phyloP scores from a whole-genome alignment of 1,140 invertebrate genomes.

The Nixonia krombeini region DNA sequence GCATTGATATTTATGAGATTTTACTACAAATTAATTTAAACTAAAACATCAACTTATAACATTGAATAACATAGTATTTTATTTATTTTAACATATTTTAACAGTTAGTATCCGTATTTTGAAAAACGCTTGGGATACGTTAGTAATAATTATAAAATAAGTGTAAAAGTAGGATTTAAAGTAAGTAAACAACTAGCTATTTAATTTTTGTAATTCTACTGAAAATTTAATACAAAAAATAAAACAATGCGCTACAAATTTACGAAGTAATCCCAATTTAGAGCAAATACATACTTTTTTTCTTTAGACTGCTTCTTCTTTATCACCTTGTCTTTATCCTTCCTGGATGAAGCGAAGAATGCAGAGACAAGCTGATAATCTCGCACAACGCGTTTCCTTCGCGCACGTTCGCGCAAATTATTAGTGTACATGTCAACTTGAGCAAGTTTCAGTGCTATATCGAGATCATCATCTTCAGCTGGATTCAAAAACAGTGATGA shows the following conservation, averaged over 20 bases:
- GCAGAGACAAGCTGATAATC: constrained; percentile 88
- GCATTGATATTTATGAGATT: neutral
- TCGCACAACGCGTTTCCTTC: constrained; percentile 88
- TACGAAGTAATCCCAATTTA: too few species aligned
- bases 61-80: too few species aligned
- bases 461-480: constrained; percentile 90
- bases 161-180: too few species aligned
- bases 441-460: constrained; percentile 78
- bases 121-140: too few species aligned
- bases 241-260: too few species aligned
- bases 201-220: too few species aligned
- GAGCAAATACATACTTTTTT: constrained; percentile 76
- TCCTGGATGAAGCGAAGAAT: constrained; percentile 78
- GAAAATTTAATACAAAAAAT: constrained; percentile 3
- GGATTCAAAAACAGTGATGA: constrained; percentile 83
- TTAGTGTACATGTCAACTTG: constrained; percentile 91
- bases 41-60: too few species aligned
- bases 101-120: too few species aligned
- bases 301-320: constrained; percentile 80
- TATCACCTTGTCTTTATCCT: constrained; percentile 69
- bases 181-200: too few species aligned
- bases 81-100: too few species aligned
- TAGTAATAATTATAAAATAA: too few species aligned
- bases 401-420: constrained; percentile 85
- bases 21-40: too few species aligned